Evolutionary conservation across 2,113 vertebrate genomes (phyloP).

Genomic region (Collichthys lucidus): DNA sequence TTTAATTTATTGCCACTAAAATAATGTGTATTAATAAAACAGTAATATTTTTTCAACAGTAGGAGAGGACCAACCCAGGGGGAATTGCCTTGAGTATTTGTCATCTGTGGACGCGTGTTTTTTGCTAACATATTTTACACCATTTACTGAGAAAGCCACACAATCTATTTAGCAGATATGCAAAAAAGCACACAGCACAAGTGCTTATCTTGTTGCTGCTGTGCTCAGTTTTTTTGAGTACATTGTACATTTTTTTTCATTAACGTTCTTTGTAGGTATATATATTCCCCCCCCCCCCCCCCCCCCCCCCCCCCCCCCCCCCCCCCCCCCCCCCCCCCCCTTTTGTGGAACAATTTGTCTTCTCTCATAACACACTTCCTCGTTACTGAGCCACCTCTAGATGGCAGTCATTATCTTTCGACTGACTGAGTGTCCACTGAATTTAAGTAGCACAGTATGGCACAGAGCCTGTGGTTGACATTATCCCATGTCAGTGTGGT

Average conservation of each 20-base stretch:
- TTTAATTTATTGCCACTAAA: neutral
- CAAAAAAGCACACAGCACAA: neutral
- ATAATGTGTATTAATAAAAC: neutral
- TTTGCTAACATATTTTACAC: neutral
- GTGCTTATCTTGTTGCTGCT: neutral
- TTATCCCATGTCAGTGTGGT: neutral
- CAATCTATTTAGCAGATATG: neutral
- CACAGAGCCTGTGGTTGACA: neutral
- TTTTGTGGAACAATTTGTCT: neutral
- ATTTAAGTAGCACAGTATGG: no score
- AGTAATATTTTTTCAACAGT: neutral
- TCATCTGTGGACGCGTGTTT: neutral
- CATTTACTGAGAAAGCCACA: neutral
- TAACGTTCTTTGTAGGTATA: neutral
- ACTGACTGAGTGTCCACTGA: neutral
- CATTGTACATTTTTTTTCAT: neutral
- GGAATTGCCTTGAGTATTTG: neutral
- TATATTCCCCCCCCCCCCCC: no score
- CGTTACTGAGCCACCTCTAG: slow-evolving; percentile 48
- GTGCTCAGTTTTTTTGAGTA: neutral
- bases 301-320: no score
- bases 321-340: no score
- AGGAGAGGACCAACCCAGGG: neutral
- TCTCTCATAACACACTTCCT: no score
- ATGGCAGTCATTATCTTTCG: slow-evolving; percentile 43